Evolutionary conservation across 2,113 vertebrate species (phyloP).

Genomic region (Coturnix japonica): DNA sequence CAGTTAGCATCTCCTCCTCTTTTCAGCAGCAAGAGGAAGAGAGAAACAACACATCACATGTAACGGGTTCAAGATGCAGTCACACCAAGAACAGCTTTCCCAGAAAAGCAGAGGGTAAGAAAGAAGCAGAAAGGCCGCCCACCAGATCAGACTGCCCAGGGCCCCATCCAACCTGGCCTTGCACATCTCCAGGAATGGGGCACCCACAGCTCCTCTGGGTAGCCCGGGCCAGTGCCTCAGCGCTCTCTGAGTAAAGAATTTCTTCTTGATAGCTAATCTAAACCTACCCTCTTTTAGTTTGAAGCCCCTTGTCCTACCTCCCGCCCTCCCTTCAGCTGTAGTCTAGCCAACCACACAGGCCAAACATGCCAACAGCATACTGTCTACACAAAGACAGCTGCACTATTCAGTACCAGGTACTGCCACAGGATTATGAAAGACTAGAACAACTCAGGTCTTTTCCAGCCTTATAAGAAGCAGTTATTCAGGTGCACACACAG

Average conservation of each 20-base stretch:
- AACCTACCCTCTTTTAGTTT: neutral
- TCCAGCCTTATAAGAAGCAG: neutral
- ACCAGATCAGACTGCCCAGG: neutral
- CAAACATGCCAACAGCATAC: neutral
- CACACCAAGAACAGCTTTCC: neutral
- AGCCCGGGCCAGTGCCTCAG: neutral
- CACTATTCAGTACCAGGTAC: neutral
- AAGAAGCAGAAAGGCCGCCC: neutral
- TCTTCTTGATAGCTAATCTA: neutral
- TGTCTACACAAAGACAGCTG: neutral
- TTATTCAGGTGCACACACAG: fast-evolving
- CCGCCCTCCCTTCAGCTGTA: neutral
- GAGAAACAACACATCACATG: neutral
- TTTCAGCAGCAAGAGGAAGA: neutral
- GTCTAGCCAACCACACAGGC: neutral
- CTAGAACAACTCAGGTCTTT: neutral
- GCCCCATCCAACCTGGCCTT: neutral
- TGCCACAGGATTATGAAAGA: neutral
- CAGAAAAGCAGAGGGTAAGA: neutral
- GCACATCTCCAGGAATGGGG: neutral
- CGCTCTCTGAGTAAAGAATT: neutral
- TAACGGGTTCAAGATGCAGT: neutral
- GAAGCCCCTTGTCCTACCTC: neutral
- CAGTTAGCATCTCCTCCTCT: neutral
- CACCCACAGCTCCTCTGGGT: neutral